Percentiles rank a stretch among this genome's conserved stretches.
Conservation (phyloP, 2,113 vertebrate species). For the Mustela lutreola region DNA sequence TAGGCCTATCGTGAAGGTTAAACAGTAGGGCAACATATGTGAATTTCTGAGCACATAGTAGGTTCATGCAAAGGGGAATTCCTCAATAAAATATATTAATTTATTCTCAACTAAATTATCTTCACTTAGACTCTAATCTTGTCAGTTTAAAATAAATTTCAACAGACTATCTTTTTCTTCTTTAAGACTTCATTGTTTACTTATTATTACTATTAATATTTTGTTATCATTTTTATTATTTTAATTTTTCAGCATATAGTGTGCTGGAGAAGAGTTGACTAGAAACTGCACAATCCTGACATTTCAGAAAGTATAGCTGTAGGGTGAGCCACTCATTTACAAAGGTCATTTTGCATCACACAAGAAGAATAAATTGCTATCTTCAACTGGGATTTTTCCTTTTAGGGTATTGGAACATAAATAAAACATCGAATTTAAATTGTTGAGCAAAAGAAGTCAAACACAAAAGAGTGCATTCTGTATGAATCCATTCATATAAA, state of each 20-base stretch:
- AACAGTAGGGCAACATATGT: not conserved
- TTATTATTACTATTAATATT: not conserved
- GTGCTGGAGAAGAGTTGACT: not conserved
- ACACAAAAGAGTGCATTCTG: not conserved
- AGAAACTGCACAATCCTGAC: not conserved
- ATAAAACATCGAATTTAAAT: not conserved
- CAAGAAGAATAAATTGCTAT: not conserved
- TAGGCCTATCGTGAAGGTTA: not conserved
- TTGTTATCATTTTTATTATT: not conserved
- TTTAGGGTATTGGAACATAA: not conserved
- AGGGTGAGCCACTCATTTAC: not conserved
- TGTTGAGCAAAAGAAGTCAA: not conserved
- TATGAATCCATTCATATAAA: not conserved
- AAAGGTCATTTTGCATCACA: not conserved
- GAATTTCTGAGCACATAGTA: slow-evolving; percentile 5
- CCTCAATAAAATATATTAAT: not conserved
- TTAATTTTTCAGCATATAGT: not conserved
- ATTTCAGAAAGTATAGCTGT: not conserved
- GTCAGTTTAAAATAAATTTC: slow-evolving; percentile 30
- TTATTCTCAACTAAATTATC: not conserved
- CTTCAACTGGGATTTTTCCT: not conserved
- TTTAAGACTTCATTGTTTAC: not conserved
- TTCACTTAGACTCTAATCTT: not conserved
- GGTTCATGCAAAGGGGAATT: not conserved
- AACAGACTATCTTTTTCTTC: not conserved